Percentiles rank a stretch among this genome's conserved stretches.
Conservation (phyloP, 2,113 vertebrate genomes). For the Leiothrix lutea region DNA sequence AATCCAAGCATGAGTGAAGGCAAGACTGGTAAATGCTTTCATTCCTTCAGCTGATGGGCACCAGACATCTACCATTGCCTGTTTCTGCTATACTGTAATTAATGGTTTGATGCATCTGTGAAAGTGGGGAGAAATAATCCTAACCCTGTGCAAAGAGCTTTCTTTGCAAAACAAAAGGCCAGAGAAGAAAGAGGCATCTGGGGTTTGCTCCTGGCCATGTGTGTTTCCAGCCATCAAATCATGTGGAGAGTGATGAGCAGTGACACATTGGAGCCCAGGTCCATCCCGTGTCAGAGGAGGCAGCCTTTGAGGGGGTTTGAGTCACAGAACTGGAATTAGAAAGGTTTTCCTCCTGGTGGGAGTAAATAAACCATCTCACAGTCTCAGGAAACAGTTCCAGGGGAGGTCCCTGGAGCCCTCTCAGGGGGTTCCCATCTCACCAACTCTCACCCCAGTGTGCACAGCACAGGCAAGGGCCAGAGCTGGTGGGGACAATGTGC, state of each 20-base stretch:
- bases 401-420: background rate
- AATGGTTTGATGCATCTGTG: background rate
- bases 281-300: background rate
- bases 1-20: background rate
- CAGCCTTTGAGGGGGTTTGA: background rate
- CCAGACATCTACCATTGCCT: background rate
- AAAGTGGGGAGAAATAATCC: background rate
- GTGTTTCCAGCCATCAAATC: background rate
- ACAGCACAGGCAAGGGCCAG: background rate
- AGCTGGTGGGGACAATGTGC: fast-evolving
- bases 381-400: background rate
- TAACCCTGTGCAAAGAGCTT: background rate
- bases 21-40: background rate
- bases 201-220: background rate
- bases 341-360: background rate
- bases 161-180: background rate
- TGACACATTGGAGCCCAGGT: fast-evolving
- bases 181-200: background rate
- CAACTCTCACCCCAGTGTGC: background rate
- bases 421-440: background rate
- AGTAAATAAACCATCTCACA: background rate
- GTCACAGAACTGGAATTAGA: background rate
- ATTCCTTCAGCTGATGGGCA: background rate
- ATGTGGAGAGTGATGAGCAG: background rate
- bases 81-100: background rate